Conservation (phyloP, 2,113 vertebrate species). For the Oplegnathus fasciatus region DNA sequence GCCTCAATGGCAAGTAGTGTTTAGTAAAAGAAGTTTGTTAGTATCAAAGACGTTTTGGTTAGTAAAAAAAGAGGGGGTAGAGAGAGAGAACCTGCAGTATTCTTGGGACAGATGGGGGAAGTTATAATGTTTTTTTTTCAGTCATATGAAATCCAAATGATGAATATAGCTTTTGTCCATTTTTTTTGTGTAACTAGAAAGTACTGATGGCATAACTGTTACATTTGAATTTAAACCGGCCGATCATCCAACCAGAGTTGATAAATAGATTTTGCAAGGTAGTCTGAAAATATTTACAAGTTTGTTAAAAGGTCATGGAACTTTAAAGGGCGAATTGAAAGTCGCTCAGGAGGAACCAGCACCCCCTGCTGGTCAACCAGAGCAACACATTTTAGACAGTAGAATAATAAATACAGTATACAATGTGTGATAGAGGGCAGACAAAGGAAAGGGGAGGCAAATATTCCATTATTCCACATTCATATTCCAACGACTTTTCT, state of each 20-base stretch:
- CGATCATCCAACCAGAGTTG: conserved; percentile 17
- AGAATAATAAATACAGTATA: conserved; percentile 38
- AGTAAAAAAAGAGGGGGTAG: conserved; percentile 50
- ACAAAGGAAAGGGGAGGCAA: conserved; percentile 37
- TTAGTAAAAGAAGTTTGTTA: conserved; percentile 44
- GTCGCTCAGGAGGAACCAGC: conserved; percentile 59
- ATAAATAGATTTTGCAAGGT: conserved; percentile 20
- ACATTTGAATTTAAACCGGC: neutral
- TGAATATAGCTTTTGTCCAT: neutral
- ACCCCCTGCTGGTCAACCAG: conserved; percentile 55
- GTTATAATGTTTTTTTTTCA: neutral
- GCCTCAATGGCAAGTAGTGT: neutral
- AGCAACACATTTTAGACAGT: conserved; percentile 40
- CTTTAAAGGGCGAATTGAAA: conserved; percentile 60
- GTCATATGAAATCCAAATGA: neutral
- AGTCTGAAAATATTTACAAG: conserved; percentile 76
- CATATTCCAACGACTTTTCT: conserved; percentile 59
- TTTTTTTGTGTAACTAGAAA: neutral
- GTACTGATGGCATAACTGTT: neutral
- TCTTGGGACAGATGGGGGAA: neutral
- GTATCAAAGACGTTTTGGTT: conserved; percentile 64
- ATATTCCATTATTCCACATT: conserved; percentile 65
- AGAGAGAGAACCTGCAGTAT: conserved; percentile 25
- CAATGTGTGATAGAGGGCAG: conserved; percentile 9
- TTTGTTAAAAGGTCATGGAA: conserved; percentile 32